Evolutionary conservation across 2,113 vertebrate species (phyloP), one percentile per base, ranked within the genome.

Genomic region (Pyxicephalus adspersus): DNA sequence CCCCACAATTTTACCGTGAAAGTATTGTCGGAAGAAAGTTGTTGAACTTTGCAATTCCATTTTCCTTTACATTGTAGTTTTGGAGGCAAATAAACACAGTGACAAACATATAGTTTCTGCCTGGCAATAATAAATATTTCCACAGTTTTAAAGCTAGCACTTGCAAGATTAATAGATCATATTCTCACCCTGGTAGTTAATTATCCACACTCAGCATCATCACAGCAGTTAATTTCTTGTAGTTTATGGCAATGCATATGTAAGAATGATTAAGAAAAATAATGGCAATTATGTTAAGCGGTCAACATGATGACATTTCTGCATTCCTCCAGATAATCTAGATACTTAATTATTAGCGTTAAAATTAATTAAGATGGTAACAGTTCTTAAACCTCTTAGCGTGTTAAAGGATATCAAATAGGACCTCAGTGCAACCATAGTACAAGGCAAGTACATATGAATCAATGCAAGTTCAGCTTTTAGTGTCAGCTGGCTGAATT

Each of bases 391-490:
- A 91, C 86, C 89, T 92, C 84, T 89, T 91, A 85, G 84, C 87
- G 81, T 83, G 85, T 83, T 87, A 84, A 86, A 87, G 83, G 86
- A 87, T 90, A 77, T 90, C 90, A 92, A 90, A 88, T 84, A 89
- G 87, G 84, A 87, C 89, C 4, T 76, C 81, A 65, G 86, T 85
- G 88, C 89, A 89, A 87, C 90, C 85, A 78, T 88, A 89, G 88
- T 88, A 90, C 90, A 87, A 85, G 86, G 85, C 83, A 50, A 91
- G 88, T 90, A 94, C 92, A 94, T 91, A 91, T 91, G 93, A 92
- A 94, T 95, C 93, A 92, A 92, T 93, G 92, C 90, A 89, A 94
- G 91, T 94, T 94, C 93, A 95, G 94, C 92, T 94, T 92, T 90
- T 91, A 90, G 89, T 91, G 91, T 94, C 92, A 92, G 89, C 90